Evolutionary conservation across 1,140 invertebrate genomes (phyloP).

Genomic region (Drosophila repleta): DNA sequence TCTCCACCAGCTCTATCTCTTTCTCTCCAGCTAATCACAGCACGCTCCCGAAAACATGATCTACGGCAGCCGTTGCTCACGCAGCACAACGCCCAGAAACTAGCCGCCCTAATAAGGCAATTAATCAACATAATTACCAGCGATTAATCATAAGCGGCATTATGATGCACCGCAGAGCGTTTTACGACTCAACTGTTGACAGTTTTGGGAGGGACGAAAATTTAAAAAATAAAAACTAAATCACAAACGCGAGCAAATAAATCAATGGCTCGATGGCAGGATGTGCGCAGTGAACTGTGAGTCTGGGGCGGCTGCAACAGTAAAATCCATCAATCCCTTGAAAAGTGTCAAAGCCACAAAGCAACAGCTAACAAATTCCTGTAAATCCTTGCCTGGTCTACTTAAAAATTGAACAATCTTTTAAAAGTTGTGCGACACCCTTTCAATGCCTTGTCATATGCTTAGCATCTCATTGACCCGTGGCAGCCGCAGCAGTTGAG

Average conservation of each 20-base stretch:
- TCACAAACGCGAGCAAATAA: slow-evolving; percentile 69
- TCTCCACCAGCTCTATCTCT: slow-evolving; percentile 2
- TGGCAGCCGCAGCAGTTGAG: slow-evolving; percentile 43
- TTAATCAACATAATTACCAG: slow-evolving; percentile 83
- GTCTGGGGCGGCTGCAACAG: slow-evolving; percentile 23
- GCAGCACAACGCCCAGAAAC: slow-evolving; percentile 25
- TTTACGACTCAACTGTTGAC: slow-evolving; percentile 54
- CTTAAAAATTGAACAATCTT: slow-evolving; percentile 75
- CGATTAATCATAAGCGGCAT: slow-evolving; percentile 73
- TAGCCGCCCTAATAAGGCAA: slow-evolving; percentile 77
- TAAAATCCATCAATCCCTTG: slow-evolving; percentile 49
- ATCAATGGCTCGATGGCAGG: slow-evolving; percentile 55
- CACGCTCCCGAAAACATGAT: slow-evolving; percentile 66
- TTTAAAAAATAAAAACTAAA: slow-evolving; percentile 59
- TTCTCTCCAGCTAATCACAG: slow-evolving; percentile 45
- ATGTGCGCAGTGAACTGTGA: slow-evolving; percentile 64
- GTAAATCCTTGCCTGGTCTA: slow-evolving; percentile 65
- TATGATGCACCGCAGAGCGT: slow-evolving; percentile 32
- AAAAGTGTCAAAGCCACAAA: slow-evolving; percentile 70
- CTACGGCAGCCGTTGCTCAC: slow-evolving; percentile 55
- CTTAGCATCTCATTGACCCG: slow-evolving; percentile 81
- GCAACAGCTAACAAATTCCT: slow-evolving; percentile 53
- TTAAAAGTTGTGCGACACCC: slow-evolving; percentile 59
- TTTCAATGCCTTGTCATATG: slow-evolving; percentile 67
- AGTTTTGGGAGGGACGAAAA: slow-evolving; percentile 56